phyloP scores from a whole-genome alignment of 2,888 invertebrate genomes.

The Priocnemis perturbator region DNA sequence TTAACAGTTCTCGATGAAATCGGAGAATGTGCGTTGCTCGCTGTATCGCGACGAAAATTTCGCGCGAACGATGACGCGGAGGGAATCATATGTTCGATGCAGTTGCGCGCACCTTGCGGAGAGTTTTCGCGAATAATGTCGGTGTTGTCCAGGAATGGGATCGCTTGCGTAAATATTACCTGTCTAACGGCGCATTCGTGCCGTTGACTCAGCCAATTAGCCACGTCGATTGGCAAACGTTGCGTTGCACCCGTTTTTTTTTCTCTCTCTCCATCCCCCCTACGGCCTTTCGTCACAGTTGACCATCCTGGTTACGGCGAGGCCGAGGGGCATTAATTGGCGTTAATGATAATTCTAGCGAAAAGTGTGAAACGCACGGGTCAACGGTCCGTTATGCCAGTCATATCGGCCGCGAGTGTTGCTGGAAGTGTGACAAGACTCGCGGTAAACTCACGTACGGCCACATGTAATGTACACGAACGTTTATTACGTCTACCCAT shows the following conservation, averaged over 20 bases:
- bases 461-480: too few species aligned
- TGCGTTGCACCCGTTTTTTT: constrained; percentile 27
- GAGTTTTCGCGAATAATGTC: constrained; percentile 34
- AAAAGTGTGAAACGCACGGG: constrained; percentile 8
- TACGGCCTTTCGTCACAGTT: constrained; percentile 31
- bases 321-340: constrained; percentile 39
- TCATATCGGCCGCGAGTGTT: too few species aligned
- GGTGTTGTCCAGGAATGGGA: constrained; percentile 36
- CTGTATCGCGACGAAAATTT: neutral
- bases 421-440: too few species aligned
- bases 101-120: neutral
- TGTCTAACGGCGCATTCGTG: constrained; percentile 23
- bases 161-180: constrained; percentile 43
- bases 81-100: too few species aligned
- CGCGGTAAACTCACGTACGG: too few species aligned
- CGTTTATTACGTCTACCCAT: too few species aligned
- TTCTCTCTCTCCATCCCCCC: constrained; percentile 5
- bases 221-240: constrained; percentile 19
- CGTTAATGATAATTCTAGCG: constrained; percentile 41
- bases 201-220: constrained; percentile 36
- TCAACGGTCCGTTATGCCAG: neutral
- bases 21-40: too few species aligned
- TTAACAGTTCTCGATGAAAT: too few species aligned
- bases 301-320: constrained; percentile 16
- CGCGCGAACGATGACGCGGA: neutral